Conservation (phyloP, 1,140 invertebrate genomes). For the Papilio machaon region DNA sequence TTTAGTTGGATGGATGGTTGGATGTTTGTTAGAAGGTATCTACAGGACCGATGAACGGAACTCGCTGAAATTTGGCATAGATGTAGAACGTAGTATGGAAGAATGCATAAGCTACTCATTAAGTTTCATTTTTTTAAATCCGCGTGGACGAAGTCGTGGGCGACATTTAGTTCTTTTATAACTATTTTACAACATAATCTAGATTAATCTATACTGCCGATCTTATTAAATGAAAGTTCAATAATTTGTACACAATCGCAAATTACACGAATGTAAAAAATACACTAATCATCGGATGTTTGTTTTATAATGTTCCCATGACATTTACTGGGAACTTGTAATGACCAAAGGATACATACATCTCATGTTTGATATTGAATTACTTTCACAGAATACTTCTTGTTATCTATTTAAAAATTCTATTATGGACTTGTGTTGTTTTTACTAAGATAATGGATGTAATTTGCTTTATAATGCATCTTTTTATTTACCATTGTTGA, state of each 20-base stretch:
- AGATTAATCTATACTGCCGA: not conserved
- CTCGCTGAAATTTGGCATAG: too few species aligned
- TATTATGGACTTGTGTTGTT: not conserved
- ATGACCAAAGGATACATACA: constrained; percentile 3
- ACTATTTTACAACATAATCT: not conserved
- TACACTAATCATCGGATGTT: not conserved
- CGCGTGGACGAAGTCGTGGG: too few species aligned
- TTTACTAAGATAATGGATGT: not conserved
- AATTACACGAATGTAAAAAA: not conserved
- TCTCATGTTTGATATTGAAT: constrained; percentile 22
- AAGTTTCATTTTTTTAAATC: too few species aligned
- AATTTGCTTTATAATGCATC: not conserved
- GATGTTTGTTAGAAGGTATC: too few species aligned
- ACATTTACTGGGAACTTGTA: constrained; percentile 34
- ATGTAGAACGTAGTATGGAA: too few species aligned
- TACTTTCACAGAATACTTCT: not conserved
- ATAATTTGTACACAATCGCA: not conserved
- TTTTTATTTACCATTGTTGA: not conserved
- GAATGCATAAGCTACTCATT: too few species aligned
- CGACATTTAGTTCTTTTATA: not conserved
- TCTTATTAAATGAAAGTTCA: not conserved
- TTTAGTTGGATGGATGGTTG: too few species aligned
- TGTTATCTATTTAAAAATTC: not conserved
- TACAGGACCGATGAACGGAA: too few species aligned
- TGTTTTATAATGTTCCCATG: constrained; percentile 22